Percentiles rank a stretch among this genome's conserved stretches.
These are phyloP conservation scores for Corythoichthys intestinalis DNA, from an alignment of 2,113 vertebrate genomes.

Conservation along the genomic window DNA sequence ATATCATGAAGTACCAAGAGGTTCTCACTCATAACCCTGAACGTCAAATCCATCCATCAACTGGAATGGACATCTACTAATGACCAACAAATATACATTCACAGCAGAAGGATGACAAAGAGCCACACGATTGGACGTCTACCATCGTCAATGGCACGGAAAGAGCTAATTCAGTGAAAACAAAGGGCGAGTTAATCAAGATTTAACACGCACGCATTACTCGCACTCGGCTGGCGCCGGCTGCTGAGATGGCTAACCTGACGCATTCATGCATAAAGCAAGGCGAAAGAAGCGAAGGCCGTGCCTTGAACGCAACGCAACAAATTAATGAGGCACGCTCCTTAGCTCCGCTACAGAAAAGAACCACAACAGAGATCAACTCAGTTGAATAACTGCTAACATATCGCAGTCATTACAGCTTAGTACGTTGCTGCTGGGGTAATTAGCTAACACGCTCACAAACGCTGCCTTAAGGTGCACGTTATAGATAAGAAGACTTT, in stretches of 20 bases:
- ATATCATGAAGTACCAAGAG: too few relatives aligned
- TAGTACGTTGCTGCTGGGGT: not conserved
- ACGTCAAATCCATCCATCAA: too few relatives aligned
- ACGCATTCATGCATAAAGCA: constrained; percentile 65
- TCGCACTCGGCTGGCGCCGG: constrained; percentile 48
- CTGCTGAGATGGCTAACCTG: constrained; percentile 57
- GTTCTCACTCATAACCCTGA: too few relatives aligned
- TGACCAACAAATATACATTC: too few relatives aligned
- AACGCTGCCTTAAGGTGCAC: not conserved
- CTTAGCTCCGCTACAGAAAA: constrained; percentile 12
- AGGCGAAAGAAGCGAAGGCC: constrained; percentile 22
- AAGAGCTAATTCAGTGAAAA: not conserved
- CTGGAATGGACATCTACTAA: too few relatives aligned
- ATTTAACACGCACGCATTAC: constrained; percentile 34
- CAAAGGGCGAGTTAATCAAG: not conserved
- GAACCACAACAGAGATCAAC: constrained; percentile 8
- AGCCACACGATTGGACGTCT: too few relatives aligned
- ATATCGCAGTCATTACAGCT: not conserved
- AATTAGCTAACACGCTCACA: not conserved
- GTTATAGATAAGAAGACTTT: constrained; percentile 4
- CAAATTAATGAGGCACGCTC: constrained; percentile 38
- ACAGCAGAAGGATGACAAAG: too few relatives aligned
- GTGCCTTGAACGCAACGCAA: constrained; percentile 34
- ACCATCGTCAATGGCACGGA: not conserved
- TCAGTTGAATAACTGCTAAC: constrained; percentile 11